Conservation (phyloP, 1,140 invertebrate genomes). For the Apocrypta bakeri region DNA sequence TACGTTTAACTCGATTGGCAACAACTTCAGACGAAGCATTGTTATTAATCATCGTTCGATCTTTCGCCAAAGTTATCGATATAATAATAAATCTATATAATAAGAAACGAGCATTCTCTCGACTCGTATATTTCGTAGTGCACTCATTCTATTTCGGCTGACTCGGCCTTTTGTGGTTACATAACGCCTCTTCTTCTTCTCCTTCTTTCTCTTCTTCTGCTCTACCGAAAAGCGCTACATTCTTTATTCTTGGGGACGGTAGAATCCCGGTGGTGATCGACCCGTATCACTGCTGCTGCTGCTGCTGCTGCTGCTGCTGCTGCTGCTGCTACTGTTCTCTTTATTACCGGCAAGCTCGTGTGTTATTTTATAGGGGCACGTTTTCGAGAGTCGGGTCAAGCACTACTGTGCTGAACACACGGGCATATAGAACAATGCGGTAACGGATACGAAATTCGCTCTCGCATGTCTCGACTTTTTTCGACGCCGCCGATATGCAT, state of each 20-base stretch:
- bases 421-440: background rate
- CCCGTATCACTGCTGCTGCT: background rate
- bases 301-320: background rate
- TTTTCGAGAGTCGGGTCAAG: background rate
- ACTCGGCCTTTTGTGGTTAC: constrained; percentile 16
- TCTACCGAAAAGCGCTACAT: constrained; percentile 1
- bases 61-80: too few species aligned
- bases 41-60: background rate
- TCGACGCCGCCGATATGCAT: background rate
- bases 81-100: background rate
- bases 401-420: background rate
- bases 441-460: background rate
- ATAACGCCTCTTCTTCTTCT: background rate
- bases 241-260: background rate
- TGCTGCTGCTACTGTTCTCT: constrained; percentile 23
- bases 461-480: background rate
- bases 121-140: background rate
- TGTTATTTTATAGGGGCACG: constrained; percentile 16
- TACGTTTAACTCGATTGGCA: constrained; percentile 1
- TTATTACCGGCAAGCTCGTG: constrained; percentile 11
- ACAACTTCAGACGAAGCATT: background rate
- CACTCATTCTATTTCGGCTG: background rate
- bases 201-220: background rate
- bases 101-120: background rate
- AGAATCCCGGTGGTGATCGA: constrained; percentile 33